Base-by-base conservation (phyloP, 2,797 vertebrate species). In the Borostomias antarcticus region DNA sequence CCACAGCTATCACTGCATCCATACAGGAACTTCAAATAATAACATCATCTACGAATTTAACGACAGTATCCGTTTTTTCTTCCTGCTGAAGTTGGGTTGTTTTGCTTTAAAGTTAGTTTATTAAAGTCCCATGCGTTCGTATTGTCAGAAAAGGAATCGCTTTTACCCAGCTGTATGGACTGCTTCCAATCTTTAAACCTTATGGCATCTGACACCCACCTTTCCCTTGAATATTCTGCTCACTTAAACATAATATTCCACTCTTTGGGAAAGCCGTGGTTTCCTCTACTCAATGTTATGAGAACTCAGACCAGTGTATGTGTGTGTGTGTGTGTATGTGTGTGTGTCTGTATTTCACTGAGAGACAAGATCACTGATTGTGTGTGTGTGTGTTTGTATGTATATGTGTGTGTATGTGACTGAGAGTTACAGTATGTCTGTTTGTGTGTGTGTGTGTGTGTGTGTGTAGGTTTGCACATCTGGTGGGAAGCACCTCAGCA, bases 11-110 rank as follows among this genome's bases (percentile, higher is more conserved):
- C 66, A 77, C 70, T 68, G 70, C 76, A 70, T 82, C 69, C 68
- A 59, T 66, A 75, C 82, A 89, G 84, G 86, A 90, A 88, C 72
- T 67, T 58, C 68, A 86, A 88, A 84, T 76, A 81, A 83, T 86
- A 90, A 86, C 84, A 89, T 7, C 11, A n/a, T 66, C 73, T 71
- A 72, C 65, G 73, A 73, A 83, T 67, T 82, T 66, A 64, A 64
- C 53, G 74, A 61, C 69, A 72, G 79, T 68, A 79, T 87, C 82
- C 82, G 82, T 79, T 82, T 82, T 81, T 82, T 81, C 71, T 58
- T 70, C 26, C 3, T 35, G 28, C 53, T 68, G 47, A 70, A 67
- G 78, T 77, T 77, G 45, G 66, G 62, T 75, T 82, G 73, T 58
- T 59, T 51, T 54, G 53, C 19, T 33, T 32, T 11, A 5, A 35